Base-by-base conservation (phyloP, 2,113 vertebrate species). In the Falcunculus frontatus region DNA sequence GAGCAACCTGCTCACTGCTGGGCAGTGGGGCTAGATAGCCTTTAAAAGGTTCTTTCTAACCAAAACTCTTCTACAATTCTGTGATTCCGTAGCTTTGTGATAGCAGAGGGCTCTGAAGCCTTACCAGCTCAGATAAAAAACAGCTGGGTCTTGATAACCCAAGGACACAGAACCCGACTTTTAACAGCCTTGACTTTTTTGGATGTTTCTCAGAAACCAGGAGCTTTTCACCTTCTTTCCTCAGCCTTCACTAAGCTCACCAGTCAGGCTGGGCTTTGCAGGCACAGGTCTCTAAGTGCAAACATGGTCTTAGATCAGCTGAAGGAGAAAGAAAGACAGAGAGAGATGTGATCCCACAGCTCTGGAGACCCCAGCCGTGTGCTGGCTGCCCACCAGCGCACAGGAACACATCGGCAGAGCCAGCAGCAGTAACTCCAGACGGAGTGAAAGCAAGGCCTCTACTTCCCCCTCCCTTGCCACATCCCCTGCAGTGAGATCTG, bases 361-460 rank as follows among this genome's bases (percentile, higher is more conserved):
- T 35, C 13, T n/a, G 19, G n/a, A 57, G 33, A 81, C 3, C 19
- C 33, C 67, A 32, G 16, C 33, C 64, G 26, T 2, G 1, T 41
- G 29, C 25, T 42, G 32, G 25, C 26, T 73, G 62, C 57, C 29
- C 1, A 0, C 12, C 4, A 41, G 13, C 72, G 25, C 13, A 18
- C 32, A 52, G 67, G 17, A 73, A 30, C 13, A 42, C 13, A 23
- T 0, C 0, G 39, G 4, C 56, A 88, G 39, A 55, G 30, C 19
- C 53, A 64, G 41, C 9, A 65, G 41, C 32, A 77, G 9, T 13
- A 52, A 4, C 1, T 1, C 9, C 44, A 49, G 33, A 10, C 46
- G 46, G 25, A 88, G 47, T 16, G 41, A 83, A 87, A 77, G 25
- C 2, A 2, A 59, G 35, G 65, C 3, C 39, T 13, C 1, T 25